Evolutionary conservation across 1,140 invertebrate genomes (phyloP), one percentile per base, ranked within the genome.

Genomic region (Drosophila pseudoananassae): DNA sequence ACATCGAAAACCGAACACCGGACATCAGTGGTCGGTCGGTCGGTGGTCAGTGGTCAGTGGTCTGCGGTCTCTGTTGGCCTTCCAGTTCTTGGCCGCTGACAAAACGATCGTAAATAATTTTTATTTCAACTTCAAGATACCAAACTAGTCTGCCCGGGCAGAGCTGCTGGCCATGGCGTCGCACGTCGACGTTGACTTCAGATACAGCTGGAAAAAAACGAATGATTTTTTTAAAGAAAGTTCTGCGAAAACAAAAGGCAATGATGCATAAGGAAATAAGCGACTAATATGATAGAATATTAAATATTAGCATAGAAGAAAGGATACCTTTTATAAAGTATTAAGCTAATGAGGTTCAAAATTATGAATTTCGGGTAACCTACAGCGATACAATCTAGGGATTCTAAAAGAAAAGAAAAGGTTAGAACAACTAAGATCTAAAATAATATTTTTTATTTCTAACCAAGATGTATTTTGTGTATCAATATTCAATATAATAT

Each of bases 21-120:
- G 27, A 57, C 38, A 56, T 12, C 15, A 8, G 31, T 36, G 23
- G 31, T 12, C 15, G 15, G 31, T 20, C 31, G 31, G 53, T 72
- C 59, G 57, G 64, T 45, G 45, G 31, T 51, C 25, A 29, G 43
- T 58, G 52, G 29, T 45, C 40, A 46, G 43, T 46, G 65, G 14
- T 68, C 50, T 71, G 56, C 33, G 51, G 63, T 25, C 31, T 12
- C 31, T 12, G 23, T 54, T 56, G 61, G 69, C 23, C 65, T 52
- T 77, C 63, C 80, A 85, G 81, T 84, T 84, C 81, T 84, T 75
- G 64, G 57, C 58, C 58, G 63, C 78, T 87, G 83, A 87, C 83
- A 87, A 87, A 87, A 87, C 78, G 83, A 87, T 87, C 83, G 83
- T 87, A 87, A 87, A 87, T 87, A 88, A 87, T 87, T 87, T 87